Evolutionary conservation across 2,113 vertebrate genomes (phyloP), one percentile per base, ranked within the genome.

Genomic region (Mirza zaza): DNA sequence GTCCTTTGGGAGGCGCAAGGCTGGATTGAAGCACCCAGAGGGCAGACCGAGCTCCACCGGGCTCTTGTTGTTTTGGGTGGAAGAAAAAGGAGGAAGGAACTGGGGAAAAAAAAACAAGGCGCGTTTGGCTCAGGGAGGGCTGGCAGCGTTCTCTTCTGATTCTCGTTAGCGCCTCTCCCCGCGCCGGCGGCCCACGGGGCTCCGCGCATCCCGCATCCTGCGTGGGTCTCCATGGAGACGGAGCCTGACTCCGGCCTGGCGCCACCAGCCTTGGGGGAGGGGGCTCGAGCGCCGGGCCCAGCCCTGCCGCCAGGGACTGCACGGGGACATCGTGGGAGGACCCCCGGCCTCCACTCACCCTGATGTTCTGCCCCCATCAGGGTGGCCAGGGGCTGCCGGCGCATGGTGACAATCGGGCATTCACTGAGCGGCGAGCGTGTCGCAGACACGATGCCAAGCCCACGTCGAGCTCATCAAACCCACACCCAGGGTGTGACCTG

Each of bases 161-260:
- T 85, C 95, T 48, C 71, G 55, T 68, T 52, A 82, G 63, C 0
- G 32, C 63, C 61, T 83, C 36, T 70, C 10, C 10, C 5, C 2
- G 18, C 71, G 55, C 29, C 32, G 36, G 79, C 89, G 55, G 63
- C 55, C 70, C 77, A 42, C 61, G 45, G 70, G 84, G 45, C 61
- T 71, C 39, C 0, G 4, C 42, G 88, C 77, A 55, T 45, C 45
- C 42, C 7, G 45, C 45, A 45, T 77, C 63, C 32, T 34, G 68
- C 29, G 50, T 34, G 17, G 21, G 84, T 92, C 63, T 94, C 93
- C 93, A 92, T 96, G 89, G 89, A 96, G 84, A 92, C 45, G 0
- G 52, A 87, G 63, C 27, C 52, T 55, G 32, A 39, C 77, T 83
- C 82, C n/a, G 0, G 45, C 71, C 36, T 4, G 29, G 57, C 52